These are phyloP conservation scores for Telmatochromis sp. DNA, from an alignment of 2,113 vertebrate genomes.

Conservation along the genomic window DNA sequence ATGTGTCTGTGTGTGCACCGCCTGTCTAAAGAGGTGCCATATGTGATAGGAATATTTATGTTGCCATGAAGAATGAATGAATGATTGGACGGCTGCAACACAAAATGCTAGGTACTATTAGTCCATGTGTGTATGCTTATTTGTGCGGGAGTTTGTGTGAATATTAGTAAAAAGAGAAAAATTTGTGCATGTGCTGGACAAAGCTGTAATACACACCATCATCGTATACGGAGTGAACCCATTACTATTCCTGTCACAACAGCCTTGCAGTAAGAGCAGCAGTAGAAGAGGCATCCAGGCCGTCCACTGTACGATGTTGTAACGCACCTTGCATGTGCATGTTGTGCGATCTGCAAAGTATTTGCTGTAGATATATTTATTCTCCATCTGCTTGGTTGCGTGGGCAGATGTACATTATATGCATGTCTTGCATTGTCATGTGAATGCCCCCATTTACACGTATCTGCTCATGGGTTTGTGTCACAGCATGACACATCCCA, in stretches of 20 bases:
- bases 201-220: slow-evolving; percentile 38
- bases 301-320: slow-evolving; percentile 7
- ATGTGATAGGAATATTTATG: slow-evolving; percentile 40
- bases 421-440: slow-evolving; percentile 4
- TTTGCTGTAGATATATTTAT: background rate
- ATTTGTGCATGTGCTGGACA: background rate
- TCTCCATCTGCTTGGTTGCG: background rate
- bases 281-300: slow-evolving; percentile 47
- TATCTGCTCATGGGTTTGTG: background rate
- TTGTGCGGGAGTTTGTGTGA: background rate
- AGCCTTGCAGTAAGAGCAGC: slow-evolving; percentile 70
- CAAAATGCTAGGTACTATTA: background rate
- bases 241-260: slow-evolving; percentile 77
- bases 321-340: background rate
- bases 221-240: slow-evolving; percentile 40
- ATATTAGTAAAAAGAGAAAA: background rate
- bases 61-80: slow-evolving; percentile 3
- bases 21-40: slow-evolving; percentile 19
- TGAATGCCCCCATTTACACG: background rate
- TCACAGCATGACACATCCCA: slow-evolving; percentile 60
- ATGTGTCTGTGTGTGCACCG: slow-evolving; percentile 2
- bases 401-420: background rate
- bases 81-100: background rate
- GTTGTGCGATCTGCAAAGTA: background rate
- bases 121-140: background rate